Evolutionary conservation across 1,140 invertebrate genomes (phyloP), one percentile per base, ranked within the genome.

Genomic region (Macrobrachium rosenbergii): DNA sequence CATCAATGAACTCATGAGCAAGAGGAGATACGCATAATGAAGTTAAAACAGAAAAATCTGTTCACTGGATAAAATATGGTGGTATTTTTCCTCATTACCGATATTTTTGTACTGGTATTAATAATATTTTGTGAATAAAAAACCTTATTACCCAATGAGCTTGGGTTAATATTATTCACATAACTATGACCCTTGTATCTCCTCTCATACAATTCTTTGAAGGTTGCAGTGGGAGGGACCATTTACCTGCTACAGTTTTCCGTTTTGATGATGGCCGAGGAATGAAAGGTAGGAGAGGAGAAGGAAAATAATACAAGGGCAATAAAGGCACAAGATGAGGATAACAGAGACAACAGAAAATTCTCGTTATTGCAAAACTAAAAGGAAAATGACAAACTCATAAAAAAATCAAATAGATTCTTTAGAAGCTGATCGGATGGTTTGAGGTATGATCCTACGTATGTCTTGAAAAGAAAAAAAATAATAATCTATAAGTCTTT

Each of bases 381-480:
- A 81, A 88, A 87, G 52, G 58, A 72, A 45, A 79, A 69, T 63
- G 82, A 21, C 23, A 52, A 76, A 87, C 72, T 73, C 45, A 79
- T 37, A 88, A 63, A 63, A 8, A 72, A 83, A 87, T 82, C 80
- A 82, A 82, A 82, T 73, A 87, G 84, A 77, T 60, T 82, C 86
- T 87, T 76, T 82, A 82, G 86, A 80, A 63, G 84, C 78, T 64
- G 83, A 73, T 72, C 80, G 79, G 72, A 64, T 87, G 79, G 86
- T 82, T 72, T 82, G 80, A 59, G 82, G 82, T 63, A 89, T 88
- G 75, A 89, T 83, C 83, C 88, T 79, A 83, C 76, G 76, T 79
- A 89, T 88, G 89, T 82, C 77, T 83, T 88, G 81, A 88, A 88
- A 89, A 87, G 82, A 83, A 83, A 89, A 89, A 81, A 85, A 60